These are phyloP conservation scores for Hippocampus barbouri DNA, from an alignment of 2,113 vertebrate genomes.

Conservation along the genomic window DNA sequence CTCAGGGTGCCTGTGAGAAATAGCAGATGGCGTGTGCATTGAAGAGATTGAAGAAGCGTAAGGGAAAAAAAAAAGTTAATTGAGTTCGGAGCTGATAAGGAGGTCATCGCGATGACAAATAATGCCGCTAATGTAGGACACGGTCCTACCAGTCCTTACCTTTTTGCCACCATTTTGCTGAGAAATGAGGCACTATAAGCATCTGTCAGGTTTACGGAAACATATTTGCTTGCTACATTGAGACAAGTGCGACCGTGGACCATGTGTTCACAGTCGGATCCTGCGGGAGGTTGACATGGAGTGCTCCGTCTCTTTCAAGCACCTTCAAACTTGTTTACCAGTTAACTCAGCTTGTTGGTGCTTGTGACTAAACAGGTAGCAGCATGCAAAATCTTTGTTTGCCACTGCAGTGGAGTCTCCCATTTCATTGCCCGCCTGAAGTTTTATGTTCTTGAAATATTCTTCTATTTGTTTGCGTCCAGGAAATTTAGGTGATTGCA, in stretches of 20 bases:
- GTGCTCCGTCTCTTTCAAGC: neutral
- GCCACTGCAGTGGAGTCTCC: no score
- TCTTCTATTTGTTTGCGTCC: neutral
- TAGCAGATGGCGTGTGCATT: slow-evolving; percentile 1
- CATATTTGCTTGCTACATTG: no score
- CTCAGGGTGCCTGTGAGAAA: neutral
- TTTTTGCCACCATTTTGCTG: neutral
- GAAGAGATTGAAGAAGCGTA: neutral
- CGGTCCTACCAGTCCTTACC: neutral
- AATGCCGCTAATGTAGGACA: slow-evolving; percentile 2
- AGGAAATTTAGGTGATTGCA: neutral
- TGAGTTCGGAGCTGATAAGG: neutral
- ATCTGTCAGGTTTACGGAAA: neutral
- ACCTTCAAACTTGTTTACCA: neutral
- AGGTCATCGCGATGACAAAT: slow-evolving; percentile 5
- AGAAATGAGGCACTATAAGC: neutral
- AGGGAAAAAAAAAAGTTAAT: neutral
- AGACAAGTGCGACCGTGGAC: no score
- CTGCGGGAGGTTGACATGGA: neutral
- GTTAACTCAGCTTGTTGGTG: neutral
- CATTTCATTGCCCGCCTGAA: neutral
- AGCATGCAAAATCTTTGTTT: neutral
- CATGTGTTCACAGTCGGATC: neutral
- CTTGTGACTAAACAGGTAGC: neutral
- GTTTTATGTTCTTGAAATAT: neutral